Conservation (phyloP, 1,140 invertebrate genomes). For the Anagrus nilaparvatae region DNA sequence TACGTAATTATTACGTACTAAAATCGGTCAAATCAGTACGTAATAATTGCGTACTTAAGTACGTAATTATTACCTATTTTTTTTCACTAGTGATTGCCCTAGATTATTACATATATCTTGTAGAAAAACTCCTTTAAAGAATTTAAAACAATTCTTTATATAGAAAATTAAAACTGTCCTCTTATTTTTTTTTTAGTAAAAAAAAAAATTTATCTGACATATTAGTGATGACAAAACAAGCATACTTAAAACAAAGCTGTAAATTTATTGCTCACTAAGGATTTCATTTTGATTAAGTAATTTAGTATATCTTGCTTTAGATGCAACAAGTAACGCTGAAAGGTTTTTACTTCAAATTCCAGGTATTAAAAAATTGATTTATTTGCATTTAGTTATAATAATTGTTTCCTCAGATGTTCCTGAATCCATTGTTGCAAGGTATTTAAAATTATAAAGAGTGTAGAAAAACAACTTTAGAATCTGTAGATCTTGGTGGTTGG, state of each 20-base stretch:
- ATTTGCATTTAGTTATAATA: background rate
- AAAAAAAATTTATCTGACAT: background rate
- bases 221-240: background rate
- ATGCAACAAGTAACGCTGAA: background rate
- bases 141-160: background rate
- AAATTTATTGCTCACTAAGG: background rate
- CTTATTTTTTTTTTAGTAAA: too few species aligned
- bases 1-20: too few species aligned
- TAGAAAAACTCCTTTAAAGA: background rate
- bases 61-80: too few species aligned
- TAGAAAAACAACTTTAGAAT: conserved; percentile 68
- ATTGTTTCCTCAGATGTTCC: conserved; percentile 13
- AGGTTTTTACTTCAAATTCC: conserved; percentile 5
- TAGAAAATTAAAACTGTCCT: background rate
- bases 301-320: background rate
- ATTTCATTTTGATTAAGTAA: background rate
- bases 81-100: too few species aligned
- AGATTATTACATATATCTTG: background rate
- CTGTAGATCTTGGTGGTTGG: conserved; percentile 69
- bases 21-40: too few species aligned
- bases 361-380: background rate
- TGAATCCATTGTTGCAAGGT: conserved; percentile 25
- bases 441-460: conserved; percentile 43
- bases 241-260: background rate
- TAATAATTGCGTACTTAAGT: too few species aligned